phyloP scores from a whole-genome alignment of 1,140 invertebrate species.

The Steinernema khuongi region DNA sequence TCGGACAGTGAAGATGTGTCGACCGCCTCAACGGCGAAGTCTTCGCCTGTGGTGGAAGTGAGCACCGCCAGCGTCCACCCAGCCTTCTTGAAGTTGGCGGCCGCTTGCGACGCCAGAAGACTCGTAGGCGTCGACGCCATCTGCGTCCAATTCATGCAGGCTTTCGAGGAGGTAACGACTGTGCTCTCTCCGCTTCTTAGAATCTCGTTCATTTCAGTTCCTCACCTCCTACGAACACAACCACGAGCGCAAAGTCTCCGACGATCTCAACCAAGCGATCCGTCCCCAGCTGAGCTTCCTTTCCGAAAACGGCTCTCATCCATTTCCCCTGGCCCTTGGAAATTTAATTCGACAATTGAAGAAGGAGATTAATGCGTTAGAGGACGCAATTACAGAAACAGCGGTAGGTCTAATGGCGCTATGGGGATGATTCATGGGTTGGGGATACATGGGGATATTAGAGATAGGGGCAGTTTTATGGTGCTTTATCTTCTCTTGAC shows the following conservation, averaged over 20 bases:
- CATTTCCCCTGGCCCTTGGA: constrained; percentile 29
- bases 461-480: no score
- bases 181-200: background rate
- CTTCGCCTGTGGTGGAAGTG: background rate
- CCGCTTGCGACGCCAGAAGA: constrained; percentile 6
- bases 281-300: constrained; percentile 24
- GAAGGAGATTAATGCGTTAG: constrained; percentile 21
- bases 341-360: constrained; percentile 33
- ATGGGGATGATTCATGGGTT: no score
- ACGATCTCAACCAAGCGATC: constrained; percentile 3
- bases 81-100: constrained; percentile 9
- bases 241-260: background rate
- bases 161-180: constrained; percentile 7
- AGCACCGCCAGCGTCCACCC: constrained; percentile 19
- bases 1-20: background rate
- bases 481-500: no score
- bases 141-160: constrained; percentile 15
- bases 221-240: background rate
- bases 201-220: background rate
- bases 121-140: constrained; percentile 18
- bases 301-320: constrained; percentile 29
- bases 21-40: background rate
- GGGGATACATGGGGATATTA: no score
- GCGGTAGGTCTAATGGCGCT: background rate
- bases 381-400: constrained; percentile 6